Base-by-base conservation (phyloP, 1,140 invertebrate genomes). In the Drosophila virilis region DNA sequence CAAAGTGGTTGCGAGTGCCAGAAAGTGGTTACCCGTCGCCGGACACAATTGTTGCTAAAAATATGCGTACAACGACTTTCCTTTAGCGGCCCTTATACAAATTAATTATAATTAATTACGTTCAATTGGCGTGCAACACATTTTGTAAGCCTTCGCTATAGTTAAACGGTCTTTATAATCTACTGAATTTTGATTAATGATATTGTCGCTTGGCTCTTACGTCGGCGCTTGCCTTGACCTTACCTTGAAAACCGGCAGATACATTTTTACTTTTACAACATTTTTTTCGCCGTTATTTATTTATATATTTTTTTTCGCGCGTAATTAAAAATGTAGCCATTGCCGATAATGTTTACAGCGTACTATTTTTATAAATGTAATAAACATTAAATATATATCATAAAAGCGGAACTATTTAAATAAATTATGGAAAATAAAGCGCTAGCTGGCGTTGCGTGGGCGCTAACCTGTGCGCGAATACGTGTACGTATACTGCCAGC, bases 371-470 rank as follows among this genome's bases (percentile, higher is more conserved):
- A 85, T 5, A 28, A 28, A 55, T 17, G 38, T 9, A 62, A 51
- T 65, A 67, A 59, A 77, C 68, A 77, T 80, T 84, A 73, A 84
- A 80, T 77, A 85, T 77, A 85, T 79, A 82, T 79, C 68, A 60
- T 80, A 68, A 86, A 80, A 67, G 76, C 82, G 82, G 83, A 86
- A 86, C 83, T 86, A 83, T 88, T 86, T 78, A 88, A 86, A 82
- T 88, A 82, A 86, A 79, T 86, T 86, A 88, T 88, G 66, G 79
- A 83, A 76, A 70, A 59, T 55, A 70, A 70, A 70, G 66, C 42
- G 8, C 42, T 28, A 28, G 22, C 22, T 28, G 22, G 22, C 22
- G 22, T 28, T 58, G 65, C 57, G 83, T 83, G 76, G 80, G 71
- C 50, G 68, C 52, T n/a, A 32, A 58, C 60, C 43, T 57, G 45